Percentiles rank a stretch among this genome's conserved stretches.
These are phyloP conservation scores for Plemyria rubiginata DNA, from an alignment of 2,888 invertebrate genomes.

Conservation along the genomic window DNA sequence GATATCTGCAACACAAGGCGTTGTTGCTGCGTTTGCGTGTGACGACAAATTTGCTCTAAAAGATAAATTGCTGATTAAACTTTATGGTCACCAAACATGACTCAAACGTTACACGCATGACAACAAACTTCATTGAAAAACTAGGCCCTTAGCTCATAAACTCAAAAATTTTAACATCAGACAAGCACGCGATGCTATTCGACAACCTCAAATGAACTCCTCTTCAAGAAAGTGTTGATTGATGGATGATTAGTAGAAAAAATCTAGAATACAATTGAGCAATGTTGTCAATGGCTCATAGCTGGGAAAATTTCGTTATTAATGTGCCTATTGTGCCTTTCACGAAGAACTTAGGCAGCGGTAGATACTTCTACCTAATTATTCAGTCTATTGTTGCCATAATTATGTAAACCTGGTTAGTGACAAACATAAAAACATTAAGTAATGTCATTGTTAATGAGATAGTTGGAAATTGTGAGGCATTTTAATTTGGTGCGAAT, in stretches of 20 bases:
- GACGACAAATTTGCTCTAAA: no score
- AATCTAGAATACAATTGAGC: slow-evolving; percentile 13
- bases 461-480: background rate
- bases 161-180: no score
- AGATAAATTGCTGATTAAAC: no score
- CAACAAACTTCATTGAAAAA: no score
- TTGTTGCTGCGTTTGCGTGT: no score
- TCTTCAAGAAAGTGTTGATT: background rate
- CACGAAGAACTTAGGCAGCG: background rate
- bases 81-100: no score
- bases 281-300: slow-evolving; percentile 4
- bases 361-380: background rate
- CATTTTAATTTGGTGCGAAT: no score
- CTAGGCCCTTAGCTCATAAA: no score
- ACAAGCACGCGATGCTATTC: no score
- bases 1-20: no score
- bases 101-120: no score
- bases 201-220: background rate
- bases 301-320: slow-evolving; percentile 18
- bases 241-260: background rate
- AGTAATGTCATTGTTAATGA: background rate
- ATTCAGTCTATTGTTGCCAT: slow-evolving; percentile 10
- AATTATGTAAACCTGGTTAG: background rate
- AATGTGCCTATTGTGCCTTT: slow-evolving; percentile 18
- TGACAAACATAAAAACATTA: background rate